Evolutionary conservation across 2,113 vertebrate species (phyloP).

Genomic region (Ptilorrhoa leucosticta): DNA sequence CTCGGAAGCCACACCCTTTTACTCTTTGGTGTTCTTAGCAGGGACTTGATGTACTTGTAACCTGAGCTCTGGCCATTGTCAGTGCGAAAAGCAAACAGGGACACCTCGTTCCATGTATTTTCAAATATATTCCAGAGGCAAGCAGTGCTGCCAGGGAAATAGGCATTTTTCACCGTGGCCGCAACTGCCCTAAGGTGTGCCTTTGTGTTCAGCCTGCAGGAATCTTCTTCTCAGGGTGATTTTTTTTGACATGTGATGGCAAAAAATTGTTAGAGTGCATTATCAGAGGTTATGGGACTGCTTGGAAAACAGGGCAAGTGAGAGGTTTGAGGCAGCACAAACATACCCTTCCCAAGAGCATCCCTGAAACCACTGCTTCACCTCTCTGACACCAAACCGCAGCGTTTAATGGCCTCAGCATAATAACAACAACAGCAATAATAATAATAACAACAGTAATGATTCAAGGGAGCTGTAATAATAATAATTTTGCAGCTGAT

Average conservation of each 20-base stretch:
- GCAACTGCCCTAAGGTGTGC: background rate
- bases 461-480: background rate
- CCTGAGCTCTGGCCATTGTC: background rate
- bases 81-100: background rate
- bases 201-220: accelerated
- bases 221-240: background rate
- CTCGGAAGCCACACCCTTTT: background rate
- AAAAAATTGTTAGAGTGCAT: background rate
- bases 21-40: background rate
- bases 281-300: background rate
- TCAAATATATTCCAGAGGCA: background rate
- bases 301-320: background rate
- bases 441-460: background rate
- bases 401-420: background rate
- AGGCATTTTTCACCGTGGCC: background rate
- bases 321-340: background rate
- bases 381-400: background rate
- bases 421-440: background rate
- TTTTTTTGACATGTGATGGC: background rate
- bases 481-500: constrained; percentile 36
- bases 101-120: accelerated
- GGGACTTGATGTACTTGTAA: background rate
- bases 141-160: background rate
- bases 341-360: background rate
- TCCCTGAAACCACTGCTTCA: background rate